Evolutionary conservation across 2,113 vertebrate species (phyloP).

Genomic region (Malurus alboscapulatus): DNA sequence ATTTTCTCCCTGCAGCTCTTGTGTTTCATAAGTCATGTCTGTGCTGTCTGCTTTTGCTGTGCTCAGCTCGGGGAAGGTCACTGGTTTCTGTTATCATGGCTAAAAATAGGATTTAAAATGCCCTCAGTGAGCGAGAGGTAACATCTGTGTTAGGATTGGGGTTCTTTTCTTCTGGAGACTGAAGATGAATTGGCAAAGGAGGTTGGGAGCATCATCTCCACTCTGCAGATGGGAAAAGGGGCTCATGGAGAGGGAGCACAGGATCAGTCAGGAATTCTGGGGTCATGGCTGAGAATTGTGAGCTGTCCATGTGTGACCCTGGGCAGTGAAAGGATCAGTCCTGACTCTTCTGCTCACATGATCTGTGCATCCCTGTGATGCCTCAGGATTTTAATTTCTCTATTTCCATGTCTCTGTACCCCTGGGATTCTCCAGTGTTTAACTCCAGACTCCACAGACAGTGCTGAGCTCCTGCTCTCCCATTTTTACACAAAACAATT

Average conservation of each 20-base stretch:
- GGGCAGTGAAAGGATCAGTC: neutral
- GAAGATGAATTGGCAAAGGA: neutral
- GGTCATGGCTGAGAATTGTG: too few species aligned
- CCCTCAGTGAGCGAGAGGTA: neutral
- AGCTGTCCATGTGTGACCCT: accelerated
- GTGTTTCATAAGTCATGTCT: neutral
- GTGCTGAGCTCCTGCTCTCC: too few species aligned
- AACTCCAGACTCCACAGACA: too few species aligned
- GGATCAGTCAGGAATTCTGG: neutral
- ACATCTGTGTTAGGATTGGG: neutral
- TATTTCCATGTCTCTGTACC: too few species aligned
- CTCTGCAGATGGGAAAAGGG: neutral
- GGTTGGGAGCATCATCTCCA: neutral
- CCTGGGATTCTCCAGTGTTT: too few species aligned
- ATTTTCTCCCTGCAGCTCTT: neutral
- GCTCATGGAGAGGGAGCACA: neutral
- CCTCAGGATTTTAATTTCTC: too few species aligned
- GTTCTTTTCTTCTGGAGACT: neutral
- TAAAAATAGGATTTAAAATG: neutral
- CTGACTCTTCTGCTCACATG: neutral
- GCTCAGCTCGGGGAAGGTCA: neutral
- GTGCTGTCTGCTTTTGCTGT: neutral
- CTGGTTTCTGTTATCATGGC: neutral
- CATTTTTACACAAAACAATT: too few species aligned
- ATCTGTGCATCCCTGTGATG: too few species aligned